A percentile compares a stretch with the other conserved stretches of the same genome.
Conservation (phyloP, 1,140 invertebrate species). For the Leptopilina clavipes region DNA sequence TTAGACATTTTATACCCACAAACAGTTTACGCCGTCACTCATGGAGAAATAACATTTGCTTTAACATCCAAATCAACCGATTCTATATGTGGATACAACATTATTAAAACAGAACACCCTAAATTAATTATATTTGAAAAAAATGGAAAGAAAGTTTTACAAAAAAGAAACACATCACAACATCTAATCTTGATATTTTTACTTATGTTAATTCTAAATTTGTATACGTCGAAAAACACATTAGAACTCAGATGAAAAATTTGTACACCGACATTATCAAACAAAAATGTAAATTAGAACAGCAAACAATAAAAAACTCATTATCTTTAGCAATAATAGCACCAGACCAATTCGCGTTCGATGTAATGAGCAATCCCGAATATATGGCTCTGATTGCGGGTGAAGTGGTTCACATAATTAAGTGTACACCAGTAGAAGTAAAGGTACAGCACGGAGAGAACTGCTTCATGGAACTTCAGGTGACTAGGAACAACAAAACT, state of each 20-base stretch:
- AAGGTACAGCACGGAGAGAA: neutral
- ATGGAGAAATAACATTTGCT: neutral
- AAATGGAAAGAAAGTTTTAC: neutral
- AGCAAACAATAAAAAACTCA: slow-evolving; percentile 41
- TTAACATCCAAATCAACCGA: neutral
- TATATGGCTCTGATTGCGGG: slow-evolving; percentile 41
- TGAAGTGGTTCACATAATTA: slow-evolving; percentile 45
- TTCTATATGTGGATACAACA: neutral
- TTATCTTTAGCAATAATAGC: slow-evolving; percentile 50
- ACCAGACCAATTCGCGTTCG: too few relatives aligned
- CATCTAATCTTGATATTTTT: neutral
- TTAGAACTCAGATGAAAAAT: neutral
- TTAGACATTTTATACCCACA: neutral
- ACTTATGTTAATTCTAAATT: neutral
- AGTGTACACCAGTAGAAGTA: slow-evolving; percentile 41
- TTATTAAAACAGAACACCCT: neutral
- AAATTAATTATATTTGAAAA: neutral
- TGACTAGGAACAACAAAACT: neutral
- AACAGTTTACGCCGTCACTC: neutral
- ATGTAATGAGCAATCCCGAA: slow-evolving; percentile 45
- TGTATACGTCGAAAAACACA: neutral
- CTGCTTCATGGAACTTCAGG: slow-evolving; percentile 29
- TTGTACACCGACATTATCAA: slow-evolving; percentile 45
- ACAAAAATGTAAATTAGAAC: slow-evolving; percentile 47
- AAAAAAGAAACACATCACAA: neutral